Percentiles rank a stretch among this genome's conserved stretches.
These are phyloP conservation scores for Cyrtodaria siliqua DNA, from an alignment of 2,888 invertebrate species.

Conservation along the genomic window DNA sequence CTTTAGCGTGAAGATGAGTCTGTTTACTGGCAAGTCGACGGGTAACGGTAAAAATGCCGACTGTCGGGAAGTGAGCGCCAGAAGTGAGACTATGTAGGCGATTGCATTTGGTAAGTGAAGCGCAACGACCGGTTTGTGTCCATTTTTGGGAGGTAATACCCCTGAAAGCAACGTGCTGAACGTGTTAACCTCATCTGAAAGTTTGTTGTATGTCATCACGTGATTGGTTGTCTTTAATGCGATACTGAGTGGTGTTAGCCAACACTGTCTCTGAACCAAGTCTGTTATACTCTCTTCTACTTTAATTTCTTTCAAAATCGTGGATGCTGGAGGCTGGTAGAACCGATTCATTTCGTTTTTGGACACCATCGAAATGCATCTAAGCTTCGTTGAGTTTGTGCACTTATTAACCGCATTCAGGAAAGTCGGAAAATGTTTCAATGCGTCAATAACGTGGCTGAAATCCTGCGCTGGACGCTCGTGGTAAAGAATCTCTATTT, in stretches of 20 bases:
- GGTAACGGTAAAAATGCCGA: slow-evolving; percentile 78
- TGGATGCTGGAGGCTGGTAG: slow-evolving; percentile 31
- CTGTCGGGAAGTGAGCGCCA: slow-evolving; percentile 64
- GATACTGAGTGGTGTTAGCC: slow-evolving; percentile 46
- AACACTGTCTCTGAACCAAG: slow-evolving; percentile 54
- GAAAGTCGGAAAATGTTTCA: slow-evolving; percentile 71
- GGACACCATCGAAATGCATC: slow-evolving; percentile 61
- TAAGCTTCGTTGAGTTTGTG: slow-evolving; percentile 23
- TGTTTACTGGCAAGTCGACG: slow-evolving; percentile 69
- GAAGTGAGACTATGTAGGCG: slow-evolving; percentile 86
- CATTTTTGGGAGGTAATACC: not conserved
- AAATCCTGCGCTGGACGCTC: slow-evolving; percentile 66
- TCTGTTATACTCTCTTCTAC: slow-evolving; percentile 27
- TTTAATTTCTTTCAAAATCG: not conserved
- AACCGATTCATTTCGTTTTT: slow-evolving; percentile 56
- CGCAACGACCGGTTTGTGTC: slow-evolving; percentile 55
- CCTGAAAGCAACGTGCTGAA: slow-evolving; percentile 34
- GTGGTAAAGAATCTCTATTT: slow-evolving; percentile 62
- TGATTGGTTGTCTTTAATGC: slow-evolving; percentile 61
- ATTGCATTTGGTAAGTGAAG: slow-evolving; percentile 71
- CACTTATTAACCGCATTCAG: slow-evolving; percentile 46
- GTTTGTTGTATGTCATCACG: slow-evolving; percentile 55
- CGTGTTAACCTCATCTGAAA: slow-evolving; percentile 37
- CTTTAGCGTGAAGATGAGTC: slow-evolving; percentile 70
- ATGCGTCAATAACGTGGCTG: slow-evolving; percentile 62